Base-by-base conservation (phyloP, 2,797 vertebrate genomes). In the Labeo calbasu region DNA sequence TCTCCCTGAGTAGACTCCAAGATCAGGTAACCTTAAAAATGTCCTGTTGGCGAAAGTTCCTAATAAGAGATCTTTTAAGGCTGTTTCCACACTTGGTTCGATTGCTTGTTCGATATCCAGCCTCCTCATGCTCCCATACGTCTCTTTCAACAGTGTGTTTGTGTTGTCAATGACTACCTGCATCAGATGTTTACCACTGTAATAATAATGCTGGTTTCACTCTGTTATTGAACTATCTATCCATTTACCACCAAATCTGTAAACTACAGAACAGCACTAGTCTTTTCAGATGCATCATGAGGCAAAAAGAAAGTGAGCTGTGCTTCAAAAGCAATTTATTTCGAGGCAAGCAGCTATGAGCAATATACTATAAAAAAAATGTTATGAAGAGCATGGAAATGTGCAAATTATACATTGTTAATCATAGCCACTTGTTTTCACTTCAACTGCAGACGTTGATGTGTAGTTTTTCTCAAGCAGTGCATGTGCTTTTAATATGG, bases 21-120 rank as follows among this genome's bases (percentile, higher is more conserved):
- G 17, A 69, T 70, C 51, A 36, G 36, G 51, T 59, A 68, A 77
- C 46, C 25, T 69, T 28, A 71, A 32, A 78, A 73, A 50, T 63
- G 61, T 57, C 19, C 25, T 1, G n/a, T 25, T 25, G 25, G 53
- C 23, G 3, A 32, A 84, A 59, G 17, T 46, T 55, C 14, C 8
- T 48, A 73, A 57, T 68, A 23, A 55, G 28, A 55, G 57, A n/a
- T 46, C 6, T 55, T 28, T 46, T 36, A 14, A 70, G 65, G 32
- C 14, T 10, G 10, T 55, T 81, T 36, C 13, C 69, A 82, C 69
- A 4, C 40, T 50, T 36, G 21, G 28, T 25, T 79, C 13, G 21
- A 69, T 69, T 36, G 57, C 19, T 51, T 36, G 28, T 36, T 65
- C 10, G 53, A 23, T 77, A 14, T 76, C 12, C 11, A 1, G 11